A percentile compares a stretch with the other conserved stretches of the same genome.
phyloP scores from a whole-genome alignment of 2,113 vertebrate genomes.

The Rhizomys pruinosus region DNA sequence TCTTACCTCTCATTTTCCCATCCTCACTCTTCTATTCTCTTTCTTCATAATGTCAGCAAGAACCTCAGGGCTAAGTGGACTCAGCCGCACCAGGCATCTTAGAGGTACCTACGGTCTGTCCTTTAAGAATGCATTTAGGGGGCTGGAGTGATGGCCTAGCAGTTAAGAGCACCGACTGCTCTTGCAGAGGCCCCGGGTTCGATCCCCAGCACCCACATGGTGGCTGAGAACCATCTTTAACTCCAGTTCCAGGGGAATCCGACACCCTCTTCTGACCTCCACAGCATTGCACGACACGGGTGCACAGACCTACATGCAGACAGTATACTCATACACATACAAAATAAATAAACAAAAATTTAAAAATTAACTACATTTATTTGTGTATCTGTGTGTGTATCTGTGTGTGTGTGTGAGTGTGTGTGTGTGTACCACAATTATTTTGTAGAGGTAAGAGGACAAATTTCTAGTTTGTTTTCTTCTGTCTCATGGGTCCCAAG shows the following conservation, averaged over 20 bases:
- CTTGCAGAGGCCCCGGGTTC: no score
- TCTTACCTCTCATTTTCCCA: slow-evolving; percentile 8
- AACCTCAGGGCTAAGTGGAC: neutral
- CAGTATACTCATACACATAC: no score
- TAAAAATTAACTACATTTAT: neutral
- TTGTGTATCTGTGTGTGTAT: neutral
- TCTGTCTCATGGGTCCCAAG: neutral
- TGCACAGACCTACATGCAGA: no score
- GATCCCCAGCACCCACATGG: no score
- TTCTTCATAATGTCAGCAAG: slow-evolving; percentile 9
- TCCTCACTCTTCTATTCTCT: neutral
- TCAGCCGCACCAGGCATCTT: neutral
- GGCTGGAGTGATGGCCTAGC: neutral
- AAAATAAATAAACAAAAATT: no score
- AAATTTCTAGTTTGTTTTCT: neutral
- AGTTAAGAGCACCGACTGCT: no score
- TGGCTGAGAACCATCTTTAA: no score
- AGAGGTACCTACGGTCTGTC: neutral
- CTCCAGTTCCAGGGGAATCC: no score
- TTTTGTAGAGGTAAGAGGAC: no score
- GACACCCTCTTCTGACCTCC: no score
- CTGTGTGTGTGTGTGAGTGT: neutral
- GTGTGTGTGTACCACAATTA: neutral
- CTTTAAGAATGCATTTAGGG: neutral
- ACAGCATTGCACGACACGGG: no score